A percentile compares a stretch with the other conserved stretches of the same genome.
These are phyloP conservation scores for Drosophila albomicans DNA, from an alignment of 1,140 invertebrate genomes.

Conservation along the genomic window DNA sequence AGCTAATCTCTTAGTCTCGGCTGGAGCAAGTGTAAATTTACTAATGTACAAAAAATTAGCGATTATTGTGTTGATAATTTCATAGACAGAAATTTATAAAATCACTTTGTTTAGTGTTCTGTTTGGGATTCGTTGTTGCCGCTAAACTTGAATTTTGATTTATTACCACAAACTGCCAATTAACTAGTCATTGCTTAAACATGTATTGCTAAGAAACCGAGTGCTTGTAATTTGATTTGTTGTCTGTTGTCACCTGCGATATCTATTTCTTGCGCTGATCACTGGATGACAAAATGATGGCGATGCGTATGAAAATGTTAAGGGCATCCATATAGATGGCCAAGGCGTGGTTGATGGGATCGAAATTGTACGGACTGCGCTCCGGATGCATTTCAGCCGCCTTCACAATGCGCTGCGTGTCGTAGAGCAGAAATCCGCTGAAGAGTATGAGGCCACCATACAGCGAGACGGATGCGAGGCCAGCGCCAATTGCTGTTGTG, in stretches of 20 bases:
- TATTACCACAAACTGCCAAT: background rate
- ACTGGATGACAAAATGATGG: constrained; percentile 91
- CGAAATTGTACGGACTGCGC: constrained; percentile 89
- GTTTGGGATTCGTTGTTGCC: background rate
- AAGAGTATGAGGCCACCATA: constrained; percentile 98
- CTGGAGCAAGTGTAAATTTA: too few species aligned
- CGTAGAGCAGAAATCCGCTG: constrained; percentile 96
- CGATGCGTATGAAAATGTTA: constrained; percentile 98
- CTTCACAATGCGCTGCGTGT: constrained; percentile 96
- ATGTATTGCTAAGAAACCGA: background rate
- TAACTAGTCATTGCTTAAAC: background rate
- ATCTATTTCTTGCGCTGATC: constrained; percentile 77
- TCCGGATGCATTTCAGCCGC: constrained; percentile 93
- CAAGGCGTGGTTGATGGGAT: constrained; percentile 98
- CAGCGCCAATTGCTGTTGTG: constrained; percentile 93
- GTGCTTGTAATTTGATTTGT: background rate
- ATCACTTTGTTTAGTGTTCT: too few species aligned
- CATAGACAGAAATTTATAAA: too few species aligned
- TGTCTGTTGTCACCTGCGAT: background rate
- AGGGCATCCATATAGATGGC: constrained; percentile 97
- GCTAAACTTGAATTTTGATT: background rate
- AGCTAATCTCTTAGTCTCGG: too few species aligned
- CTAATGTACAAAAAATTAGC: too few species aligned
- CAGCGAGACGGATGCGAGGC: constrained; percentile 95
- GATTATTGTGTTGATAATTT: too few species aligned